Percentiles rank a stretch among this genome's conserved stretches.
These are phyloP conservation scores for Luperina testacea DNA, from an alignment of 2,888 invertebrate species.

Conservation along the genomic window DNA sequence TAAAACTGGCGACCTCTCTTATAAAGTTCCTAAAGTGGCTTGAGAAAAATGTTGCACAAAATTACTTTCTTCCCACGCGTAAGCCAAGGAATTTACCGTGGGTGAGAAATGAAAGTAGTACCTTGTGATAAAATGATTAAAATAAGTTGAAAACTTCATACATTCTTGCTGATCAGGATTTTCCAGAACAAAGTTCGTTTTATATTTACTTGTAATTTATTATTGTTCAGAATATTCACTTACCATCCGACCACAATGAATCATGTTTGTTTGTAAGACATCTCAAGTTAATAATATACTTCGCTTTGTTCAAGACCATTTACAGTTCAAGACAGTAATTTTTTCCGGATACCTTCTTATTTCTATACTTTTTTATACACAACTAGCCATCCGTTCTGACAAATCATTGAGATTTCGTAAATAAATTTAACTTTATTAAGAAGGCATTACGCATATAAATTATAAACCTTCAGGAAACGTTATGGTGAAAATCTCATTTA, in stretches of 20 bases:
- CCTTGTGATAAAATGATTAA: neutral
- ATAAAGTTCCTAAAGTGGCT: slow-evolving; percentile 38
- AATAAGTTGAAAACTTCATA: neutral
- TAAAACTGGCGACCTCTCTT: slow-evolving; percentile 21
- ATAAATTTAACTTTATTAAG: neutral
- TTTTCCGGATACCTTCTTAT: neutral
- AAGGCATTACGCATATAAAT: neutral
- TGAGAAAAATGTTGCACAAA: slow-evolving; percentile 29
- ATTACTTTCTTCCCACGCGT: slow-evolving; percentile 48
- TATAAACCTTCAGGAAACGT: neutral
- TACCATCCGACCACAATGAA: slow-evolving; percentile 14
- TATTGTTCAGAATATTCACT: slow-evolving; percentile 12
- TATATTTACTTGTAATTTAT: neutral
- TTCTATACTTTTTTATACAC: neutral
- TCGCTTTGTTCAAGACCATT: slow-evolving; percentile 14
- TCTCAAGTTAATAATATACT: slow-evolving; percentile 26
- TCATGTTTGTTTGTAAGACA: slow-evolving; percentile 5
- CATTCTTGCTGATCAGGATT: neutral
- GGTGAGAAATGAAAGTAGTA: slow-evolving; percentile 26
- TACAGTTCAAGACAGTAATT: neutral
- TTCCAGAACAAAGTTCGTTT: neutral
- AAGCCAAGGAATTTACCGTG: slow-evolving; percentile 17
- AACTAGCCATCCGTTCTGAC: neutral
- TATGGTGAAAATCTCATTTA: too few species aligned
- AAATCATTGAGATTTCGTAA: neutral